Base-by-base conservation (phyloP, 2,888 invertebrate genomes). In the Mesoligia furuncula region DNA sequence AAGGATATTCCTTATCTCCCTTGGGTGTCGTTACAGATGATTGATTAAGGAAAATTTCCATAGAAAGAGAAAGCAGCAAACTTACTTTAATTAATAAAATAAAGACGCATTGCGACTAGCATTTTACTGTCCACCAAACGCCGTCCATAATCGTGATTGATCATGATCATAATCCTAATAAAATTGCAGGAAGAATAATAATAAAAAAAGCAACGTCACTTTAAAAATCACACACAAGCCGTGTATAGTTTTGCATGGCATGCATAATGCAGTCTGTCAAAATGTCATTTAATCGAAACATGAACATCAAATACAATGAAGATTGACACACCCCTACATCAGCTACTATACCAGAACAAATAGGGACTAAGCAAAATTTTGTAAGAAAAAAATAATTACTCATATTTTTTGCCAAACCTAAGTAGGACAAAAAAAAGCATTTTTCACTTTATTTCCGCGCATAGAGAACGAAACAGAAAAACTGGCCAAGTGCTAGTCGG, bases 321-420 rank as follows among this genome's bases (percentile, higher is more conserved):
- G 79, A 82, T 71, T 83, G 83, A 79, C 79, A 64, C 70, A 42
- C 83, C 77, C 82, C 62, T 57, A 13, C n/a, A 36, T 42, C 51
- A 31, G 13, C 0, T 3, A 39, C 39, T 39, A 8, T 45, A 68
- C 17, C 7, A 42, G 20, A 77, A 24, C 15, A 57, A 9, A 45
- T 45, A 17, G 9, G 0, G 27, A 39, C 24, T 27, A 17, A 51
- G 11, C 24, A 39, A 51, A 27, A 68, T 62, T 42, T 48, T 7
- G 20, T 42, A n/a, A 51, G 8, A 67, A 73, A 66, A 61, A 76
- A 24, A 48, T 39, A 59, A 59, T 48, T 75, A 13, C 36, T 31
- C 9, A 57, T 57, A 24, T 3, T 48, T 64, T 69, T 13, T 48
- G 5, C 24, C 17, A 20, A 31, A 66, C n/a, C 9, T 48, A 0